Evolutionary conservation across 2,888 invertebrate species (phyloP), one percentile per base, ranked within the genome.

Genomic region (Heliconius sara): DNA sequence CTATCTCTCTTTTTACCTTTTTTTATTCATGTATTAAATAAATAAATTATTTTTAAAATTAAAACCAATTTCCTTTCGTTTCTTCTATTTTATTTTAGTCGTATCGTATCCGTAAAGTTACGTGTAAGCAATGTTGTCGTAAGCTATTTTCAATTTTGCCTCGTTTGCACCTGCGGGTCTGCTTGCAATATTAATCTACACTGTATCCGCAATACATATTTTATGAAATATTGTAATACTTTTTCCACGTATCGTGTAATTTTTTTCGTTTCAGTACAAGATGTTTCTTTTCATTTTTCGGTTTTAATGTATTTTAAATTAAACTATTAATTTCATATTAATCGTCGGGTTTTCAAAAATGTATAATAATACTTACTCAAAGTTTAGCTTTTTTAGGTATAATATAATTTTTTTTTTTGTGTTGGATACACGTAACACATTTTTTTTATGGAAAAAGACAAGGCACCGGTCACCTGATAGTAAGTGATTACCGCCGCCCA

Each of bases 111-210:
- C 80, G 79, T 78, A 1, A 72, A 72, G 80, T 78, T 3, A 67
- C 12, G 80, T 78, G 74, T 79, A 76, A 27, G 30, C 43, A 34
- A 70, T 70, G 60, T 43, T 76, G 68, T 80, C 80, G 83, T 82
- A 82, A 84, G 85, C 85, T 83, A 86, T 85, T 86, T 86, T 85
- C 86, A 86, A 86, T 86, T 85, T 84, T 83, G 84, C 85, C 81
- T 82, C 84, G 84, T 83, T 85, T 83, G 83, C 86, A 85, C 84
- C 85, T 86, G 85, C 83, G 84, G 83, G 82, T 83, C 83, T 80
- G 84, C 83, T 82, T 83, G 85, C 84, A 85, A 85, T 86, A 85
- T 85, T 86, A 85, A 86, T 86, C 84, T 83, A 76, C 80, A 79
- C 82, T 80, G 74, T 79, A 71, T 52, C 79, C 78, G 74, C 78